Evolutionary conservation across 2,113 vertebrate genomes (phyloP).

Genomic region (Mormoops blainvillei): DNA sequence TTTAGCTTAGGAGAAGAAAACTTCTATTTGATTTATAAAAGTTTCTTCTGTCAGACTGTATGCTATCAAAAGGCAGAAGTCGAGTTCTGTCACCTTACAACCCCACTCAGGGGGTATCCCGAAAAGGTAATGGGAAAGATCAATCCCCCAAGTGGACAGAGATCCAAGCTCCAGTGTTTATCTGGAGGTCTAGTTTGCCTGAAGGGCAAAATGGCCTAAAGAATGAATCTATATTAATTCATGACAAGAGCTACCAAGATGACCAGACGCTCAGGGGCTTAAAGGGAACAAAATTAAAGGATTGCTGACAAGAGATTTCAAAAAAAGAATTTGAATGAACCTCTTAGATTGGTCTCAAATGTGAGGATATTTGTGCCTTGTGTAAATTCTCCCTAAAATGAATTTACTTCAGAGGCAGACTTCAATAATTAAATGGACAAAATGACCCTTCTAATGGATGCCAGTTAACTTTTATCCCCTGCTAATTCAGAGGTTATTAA

Average conservation of each 20-base stretch:
- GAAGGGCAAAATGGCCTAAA: not conserved
- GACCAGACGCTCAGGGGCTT: not conserved
- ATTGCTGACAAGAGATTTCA: not conserved
- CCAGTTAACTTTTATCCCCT: not conserved
- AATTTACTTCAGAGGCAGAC: not conserved
- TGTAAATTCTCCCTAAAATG: not conserved
- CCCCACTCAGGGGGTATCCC: fast-evolving
- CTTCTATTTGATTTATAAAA: not conserved
- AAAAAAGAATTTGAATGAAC: not conserved
- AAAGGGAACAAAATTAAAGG: not conserved
- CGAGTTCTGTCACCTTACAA: not conserved
- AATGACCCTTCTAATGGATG: not conserved
- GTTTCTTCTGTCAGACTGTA: not conserved
- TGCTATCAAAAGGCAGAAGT: not conserved
- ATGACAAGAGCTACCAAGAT: not conserved
- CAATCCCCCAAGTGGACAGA: not conserved
- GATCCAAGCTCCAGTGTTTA: not conserved
- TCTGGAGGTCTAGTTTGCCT: not conserved
- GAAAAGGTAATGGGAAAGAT: not conserved
- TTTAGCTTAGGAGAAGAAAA: not conserved
- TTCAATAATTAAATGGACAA: not conserved
- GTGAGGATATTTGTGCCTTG: not conserved
- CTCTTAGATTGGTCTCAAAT: not conserved
- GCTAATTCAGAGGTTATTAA: not conserved
- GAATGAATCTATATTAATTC: not conserved